Base-by-base conservation (phyloP, 2,888 invertebrate species). In the Brenthis hecate region DNA sequence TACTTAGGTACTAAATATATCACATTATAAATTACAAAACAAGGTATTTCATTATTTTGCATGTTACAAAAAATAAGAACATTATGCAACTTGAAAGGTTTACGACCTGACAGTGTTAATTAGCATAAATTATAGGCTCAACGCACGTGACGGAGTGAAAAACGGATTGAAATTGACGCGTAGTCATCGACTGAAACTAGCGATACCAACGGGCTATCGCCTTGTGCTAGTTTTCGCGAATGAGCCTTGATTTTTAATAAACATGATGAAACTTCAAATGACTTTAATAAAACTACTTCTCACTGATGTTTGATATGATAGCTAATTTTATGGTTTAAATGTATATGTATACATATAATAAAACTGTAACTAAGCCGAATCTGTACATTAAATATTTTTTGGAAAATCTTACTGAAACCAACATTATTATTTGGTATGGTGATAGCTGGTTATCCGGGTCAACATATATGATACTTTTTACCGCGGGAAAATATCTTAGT, bases 161-260 rank as follows among this genome's bases (percentile, higher is more conserved):
- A 67, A 54, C 58, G 13, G 55, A 48, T 56, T 56, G 56, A 43
- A 23, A 55, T 47, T 56, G 56, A 56, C 48, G 32, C 61, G 43
- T 56, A 23, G 62, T 50, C 50, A 61, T 56, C 13, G 55, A 28
- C 32, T 62, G 56, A 36, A 67, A 50, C 62, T 63, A 66, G 61
- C 58, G 43, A 56, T 54, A 56, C 58, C 62, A 53, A 65, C 65
- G 56, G 50, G 60, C 63, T 58, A 68, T 69, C 61, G 70, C 73
- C 73, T 73, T 70, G 73, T 70, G 67, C 73, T 63, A 65, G 54
- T 72, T 73, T 62, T 68, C 61, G 61, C 55, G 55, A 51, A 23
- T 32, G 56, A 66, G 60, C 73, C 72, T 73, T 73, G 72, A 70
- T 70, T 70, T 66, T 65, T 63, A 71, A 66, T 53, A 70, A 66